These are phyloP conservation scores for Dolichotis patagonum DNA, from an alignment of 2,113 vertebrate species.

Conservation along the genomic window DNA sequence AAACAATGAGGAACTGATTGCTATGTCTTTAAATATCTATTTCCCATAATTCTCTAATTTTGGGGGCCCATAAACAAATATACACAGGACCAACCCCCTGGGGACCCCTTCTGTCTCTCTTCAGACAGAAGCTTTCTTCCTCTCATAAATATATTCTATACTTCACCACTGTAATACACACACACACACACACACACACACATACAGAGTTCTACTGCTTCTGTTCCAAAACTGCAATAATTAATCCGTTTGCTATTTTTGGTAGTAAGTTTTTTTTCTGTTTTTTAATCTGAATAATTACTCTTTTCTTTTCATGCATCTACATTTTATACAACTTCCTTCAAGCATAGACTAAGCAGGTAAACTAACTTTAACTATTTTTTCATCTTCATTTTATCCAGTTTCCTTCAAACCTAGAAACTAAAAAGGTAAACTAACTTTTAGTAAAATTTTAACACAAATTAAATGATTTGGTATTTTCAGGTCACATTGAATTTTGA, in stretches of 20 bases:
- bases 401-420: not conserved
- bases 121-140: too few species aligned
- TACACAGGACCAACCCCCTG: too few species aligned
- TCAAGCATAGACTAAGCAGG: not conserved
- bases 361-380: not conserved
- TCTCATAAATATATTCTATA: too few species aligned
- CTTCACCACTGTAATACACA: too few species aligned
- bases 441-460: not conserved
- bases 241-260: not conserved
- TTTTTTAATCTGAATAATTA: not conserved
- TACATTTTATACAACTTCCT: not conserved
- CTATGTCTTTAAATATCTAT: not conserved
- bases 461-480: not conserved
- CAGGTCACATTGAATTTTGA: not conserved
- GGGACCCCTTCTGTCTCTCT: too few species aligned
- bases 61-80: not conserved
- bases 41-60: not conserved
- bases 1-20: not conserved
- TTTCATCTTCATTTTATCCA: not conserved
- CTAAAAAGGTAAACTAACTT: not conserved
- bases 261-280: not conserved
- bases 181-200: too few species aligned
- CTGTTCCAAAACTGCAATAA: not conserved
- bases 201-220: not conserved
- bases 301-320: not conserved